A percentile compares a stretch with the other conserved stretches of the same genome.
phyloP scores from a whole-genome alignment of 1,140 invertebrate species.

The Anastatus disparis region DNA sequence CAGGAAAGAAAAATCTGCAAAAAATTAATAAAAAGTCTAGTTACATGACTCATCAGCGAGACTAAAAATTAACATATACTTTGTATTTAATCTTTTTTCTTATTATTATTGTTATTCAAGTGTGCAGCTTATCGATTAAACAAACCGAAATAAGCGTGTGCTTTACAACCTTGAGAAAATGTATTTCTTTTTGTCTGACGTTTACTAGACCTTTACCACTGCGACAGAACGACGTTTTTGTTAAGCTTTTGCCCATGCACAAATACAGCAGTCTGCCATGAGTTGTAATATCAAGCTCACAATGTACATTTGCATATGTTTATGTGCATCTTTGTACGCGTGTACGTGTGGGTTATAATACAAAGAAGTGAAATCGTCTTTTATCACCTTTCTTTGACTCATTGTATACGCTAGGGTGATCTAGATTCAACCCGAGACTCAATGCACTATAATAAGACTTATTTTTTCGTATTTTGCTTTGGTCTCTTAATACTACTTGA shows the following conservation, averaged over 20 bases:
- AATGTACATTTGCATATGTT: neutral
- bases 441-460: no score
- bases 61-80: constrained; percentile 16
- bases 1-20: no score
- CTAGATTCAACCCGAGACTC: neutral
- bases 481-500: no score
- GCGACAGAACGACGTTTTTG: neutral
- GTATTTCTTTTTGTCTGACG: neutral
- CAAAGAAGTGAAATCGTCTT: neutral
- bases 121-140: constrained; percentile 25
- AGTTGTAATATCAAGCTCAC: no score
- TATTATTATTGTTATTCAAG: no score
- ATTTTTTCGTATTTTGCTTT: no score
- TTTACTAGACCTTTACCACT: neutral
- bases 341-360: no score
- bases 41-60: no score
- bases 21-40: no score
- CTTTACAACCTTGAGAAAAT: neutral
- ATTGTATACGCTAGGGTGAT: neutral
- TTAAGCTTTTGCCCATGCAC: no score
- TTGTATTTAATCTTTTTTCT: no score
- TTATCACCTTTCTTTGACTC: neutral
- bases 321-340: neutral
- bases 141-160: neutral
- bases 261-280: no score